Conservation (phyloP, 2,113 vertebrate species). For the Aythya baeri region DNA sequence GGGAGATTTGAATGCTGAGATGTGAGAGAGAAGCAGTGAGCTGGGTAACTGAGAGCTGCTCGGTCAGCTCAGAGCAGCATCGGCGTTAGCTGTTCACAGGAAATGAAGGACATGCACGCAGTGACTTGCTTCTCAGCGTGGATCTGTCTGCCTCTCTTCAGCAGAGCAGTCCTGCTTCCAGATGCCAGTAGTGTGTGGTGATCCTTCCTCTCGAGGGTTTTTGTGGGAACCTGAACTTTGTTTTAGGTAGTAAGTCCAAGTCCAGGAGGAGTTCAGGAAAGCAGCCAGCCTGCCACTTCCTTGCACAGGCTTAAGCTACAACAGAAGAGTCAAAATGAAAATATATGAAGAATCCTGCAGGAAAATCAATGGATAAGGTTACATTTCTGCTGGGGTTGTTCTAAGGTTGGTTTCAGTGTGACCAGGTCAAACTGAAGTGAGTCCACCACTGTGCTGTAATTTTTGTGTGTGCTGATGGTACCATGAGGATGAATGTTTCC, state of each 20-base stretch:
- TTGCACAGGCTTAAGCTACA: neutral
- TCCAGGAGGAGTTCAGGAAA: neutral
- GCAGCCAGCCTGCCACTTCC: neutral
- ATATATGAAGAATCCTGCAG: neutral
- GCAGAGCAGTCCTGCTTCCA: neutral
- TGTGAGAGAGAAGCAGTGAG: neutral
- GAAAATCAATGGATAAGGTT: neutral
- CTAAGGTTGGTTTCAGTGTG: neutral
- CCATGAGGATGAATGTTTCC: neutral
- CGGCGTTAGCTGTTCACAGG: neutral
- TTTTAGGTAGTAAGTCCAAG: neutral
- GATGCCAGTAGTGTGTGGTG: neutral
- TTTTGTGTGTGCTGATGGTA: neutral
- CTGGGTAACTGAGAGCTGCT: neutral
- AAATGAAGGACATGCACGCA: neutral
- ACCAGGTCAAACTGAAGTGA: neutral
- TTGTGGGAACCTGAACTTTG: neutral
- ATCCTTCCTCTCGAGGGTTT: neutral
- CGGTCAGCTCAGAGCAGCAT: neutral
- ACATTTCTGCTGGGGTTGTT: neutral
- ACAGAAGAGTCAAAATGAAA: neutral
- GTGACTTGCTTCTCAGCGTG: rapidly evolving
- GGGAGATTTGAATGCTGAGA: neutral
- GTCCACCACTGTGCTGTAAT: neutral
- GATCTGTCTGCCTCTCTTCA: neutral